Evolutionary conservation across 2,113 vertebrate genomes (phyloP).

Genomic region (Pandion haliaetus): DNA sequence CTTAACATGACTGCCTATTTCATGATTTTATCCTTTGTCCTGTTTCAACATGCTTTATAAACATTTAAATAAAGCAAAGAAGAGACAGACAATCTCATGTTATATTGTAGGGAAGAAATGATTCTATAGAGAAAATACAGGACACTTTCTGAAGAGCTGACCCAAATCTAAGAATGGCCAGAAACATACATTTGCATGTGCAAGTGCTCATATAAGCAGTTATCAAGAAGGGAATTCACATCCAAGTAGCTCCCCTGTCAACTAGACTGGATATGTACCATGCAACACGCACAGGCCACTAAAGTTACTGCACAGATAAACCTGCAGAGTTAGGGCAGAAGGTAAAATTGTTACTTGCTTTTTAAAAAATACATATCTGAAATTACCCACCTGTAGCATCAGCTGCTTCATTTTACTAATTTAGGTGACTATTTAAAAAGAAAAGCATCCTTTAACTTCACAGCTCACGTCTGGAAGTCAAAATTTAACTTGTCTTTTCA

Average conservation of each 20-base stretch:
- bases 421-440: neutral
- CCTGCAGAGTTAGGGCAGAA: neutral
- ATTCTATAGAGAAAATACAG: neutral
- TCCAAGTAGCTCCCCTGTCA: neutral
- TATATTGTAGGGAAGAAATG: neutral
- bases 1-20: neutral
- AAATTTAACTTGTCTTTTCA: slow-evolving; percentile 17
- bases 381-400: neutral
- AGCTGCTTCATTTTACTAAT: neutral
- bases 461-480: neutral
- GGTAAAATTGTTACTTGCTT: neutral
- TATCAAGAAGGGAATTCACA: neutral
- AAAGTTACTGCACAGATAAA: neutral
- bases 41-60: neutral
- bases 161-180: neutral
- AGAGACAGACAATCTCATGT: neutral
- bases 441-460: neutral
- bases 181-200: neutral
- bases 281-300: neutral
- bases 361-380: neutral
- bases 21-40: neutral
- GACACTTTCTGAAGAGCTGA: neutral
- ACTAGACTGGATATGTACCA: neutral
- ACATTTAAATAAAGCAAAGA: neutral
- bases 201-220: neutral